Conservation (phyloP, 2,797 vertebrate species). For the Siniperca undulata region DNA sequence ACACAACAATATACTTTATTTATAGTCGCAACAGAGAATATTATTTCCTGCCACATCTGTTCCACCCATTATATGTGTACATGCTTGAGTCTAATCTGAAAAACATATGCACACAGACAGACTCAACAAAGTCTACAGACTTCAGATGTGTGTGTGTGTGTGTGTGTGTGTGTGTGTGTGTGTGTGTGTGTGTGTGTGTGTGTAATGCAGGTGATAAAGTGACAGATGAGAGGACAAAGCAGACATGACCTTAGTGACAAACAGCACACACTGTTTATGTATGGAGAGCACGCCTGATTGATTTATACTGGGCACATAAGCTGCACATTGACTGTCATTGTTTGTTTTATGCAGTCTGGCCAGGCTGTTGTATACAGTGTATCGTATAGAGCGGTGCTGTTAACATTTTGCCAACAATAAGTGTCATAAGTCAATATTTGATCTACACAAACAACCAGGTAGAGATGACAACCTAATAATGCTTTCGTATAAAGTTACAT, state of each 20-base stretch:
- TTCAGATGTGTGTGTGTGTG: neutral
- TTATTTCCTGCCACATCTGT: constrained; percentile 36
- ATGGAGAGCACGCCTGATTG: constrained; percentile 15
- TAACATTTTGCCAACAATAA: neutral
- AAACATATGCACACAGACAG: constrained; percentile 9
- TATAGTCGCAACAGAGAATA: neutral
- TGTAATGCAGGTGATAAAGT: constrained; percentile 12
- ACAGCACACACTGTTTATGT: constrained; percentile 8
- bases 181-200: neutral
- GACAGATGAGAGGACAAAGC: constrained; percentile 28
- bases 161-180: neutral
- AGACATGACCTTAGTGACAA: constrained; percentile 14
- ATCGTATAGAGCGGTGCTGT: neutral
- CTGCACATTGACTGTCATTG: neutral
- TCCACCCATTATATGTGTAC: neutral
- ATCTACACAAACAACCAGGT: neutral
- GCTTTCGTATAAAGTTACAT: neutral
- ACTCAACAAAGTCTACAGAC: neutral
- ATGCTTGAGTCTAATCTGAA: constrained; percentile 7
- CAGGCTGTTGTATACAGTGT: neutral
- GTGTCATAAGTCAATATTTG: constrained; percentile 11
- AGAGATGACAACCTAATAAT: neutral
- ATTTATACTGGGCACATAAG: constrained; percentile 1
- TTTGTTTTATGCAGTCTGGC: constrained; percentile 25
- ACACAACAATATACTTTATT: constrained; percentile 28